Percentiles rank a stretch among this genome's conserved stretches.
Evolutionary conservation across 2,888 invertebrate species (phyloP).

Genomic region (Cerastis rubricosa): DNA sequence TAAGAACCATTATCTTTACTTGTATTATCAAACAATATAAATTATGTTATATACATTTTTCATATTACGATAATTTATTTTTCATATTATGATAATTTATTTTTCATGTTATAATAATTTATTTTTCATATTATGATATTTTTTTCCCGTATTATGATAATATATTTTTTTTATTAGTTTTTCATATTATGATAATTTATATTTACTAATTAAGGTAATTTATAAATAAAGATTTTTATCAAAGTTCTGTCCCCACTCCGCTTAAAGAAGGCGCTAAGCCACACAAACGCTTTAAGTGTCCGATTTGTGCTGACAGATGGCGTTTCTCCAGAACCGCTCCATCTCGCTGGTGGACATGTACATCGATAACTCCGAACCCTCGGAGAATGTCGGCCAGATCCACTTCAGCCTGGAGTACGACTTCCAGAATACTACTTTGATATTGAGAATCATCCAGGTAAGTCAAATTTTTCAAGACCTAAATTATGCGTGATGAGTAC

Average conservation of each 20-base stretch:
- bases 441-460: constrained; percentile 97
- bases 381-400: constrained; percentile 98
- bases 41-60: no score
- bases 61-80: no score
- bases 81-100: no score
- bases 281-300: constrained; percentile 76
- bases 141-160: no score
- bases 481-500: no score
- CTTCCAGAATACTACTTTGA: constrained; percentile 97
- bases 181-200: no score
- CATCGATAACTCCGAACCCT: constrained; percentile 97
- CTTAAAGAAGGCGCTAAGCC: constrained; percentile 51
- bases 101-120: no score
- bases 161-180: no score
- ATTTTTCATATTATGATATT: no score
- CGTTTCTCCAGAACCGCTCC: constrained; percentile 96
- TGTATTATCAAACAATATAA: neutral
- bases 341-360: constrained; percentile 98
- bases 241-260: constrained; percentile 29
- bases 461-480: constrained; percentile 65
- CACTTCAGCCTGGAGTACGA: constrained; percentile 98
- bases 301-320: constrained; percentile 89
- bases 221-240: constrained; percentile 36
- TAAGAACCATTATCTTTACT: neutral
- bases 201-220: no score